Percentiles rank a stretch among this genome's conserved stretches.
These are phyloP conservation scores for Anhinga anhinga DNA, from an alignment of 2,113 vertebrate species.

Conservation along the genomic window DNA sequence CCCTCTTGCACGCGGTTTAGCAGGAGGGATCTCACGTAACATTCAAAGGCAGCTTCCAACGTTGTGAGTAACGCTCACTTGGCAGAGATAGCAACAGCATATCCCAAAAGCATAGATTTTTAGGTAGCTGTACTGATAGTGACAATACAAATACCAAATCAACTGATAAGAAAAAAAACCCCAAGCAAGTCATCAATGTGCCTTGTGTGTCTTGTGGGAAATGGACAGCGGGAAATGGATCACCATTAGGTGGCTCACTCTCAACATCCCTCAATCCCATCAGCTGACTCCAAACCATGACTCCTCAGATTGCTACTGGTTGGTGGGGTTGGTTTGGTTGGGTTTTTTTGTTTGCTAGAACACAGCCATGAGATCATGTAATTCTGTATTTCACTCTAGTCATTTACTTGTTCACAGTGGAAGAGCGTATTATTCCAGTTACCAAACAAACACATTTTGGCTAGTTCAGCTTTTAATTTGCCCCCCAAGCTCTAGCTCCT, in stretches of 20 bases:
- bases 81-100: neutral
- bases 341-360: neutral
- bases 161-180: neutral
- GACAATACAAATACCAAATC: neutral
- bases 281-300: neutral
- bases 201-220: neutral
- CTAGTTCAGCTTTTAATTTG: neutral
- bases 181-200: neutral
- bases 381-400: neutral
- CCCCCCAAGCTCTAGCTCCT: neutral
- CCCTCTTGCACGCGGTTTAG: neutral
- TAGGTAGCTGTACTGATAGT: neutral
- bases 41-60: neutral
- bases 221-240: neutral
- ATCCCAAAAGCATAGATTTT: neutral
- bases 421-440: neutral
- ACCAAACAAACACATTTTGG: neutral
- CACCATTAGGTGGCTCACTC: neutral
- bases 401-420: neutral
- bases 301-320: neutral
- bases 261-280: neutral
- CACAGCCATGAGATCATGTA: neutral
- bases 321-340: neutral
- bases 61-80: neutral
- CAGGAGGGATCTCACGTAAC: neutral